phyloP scores from a whole-genome alignment of 2,888 invertebrate species.

The Endotricha flammealis region DNA sequence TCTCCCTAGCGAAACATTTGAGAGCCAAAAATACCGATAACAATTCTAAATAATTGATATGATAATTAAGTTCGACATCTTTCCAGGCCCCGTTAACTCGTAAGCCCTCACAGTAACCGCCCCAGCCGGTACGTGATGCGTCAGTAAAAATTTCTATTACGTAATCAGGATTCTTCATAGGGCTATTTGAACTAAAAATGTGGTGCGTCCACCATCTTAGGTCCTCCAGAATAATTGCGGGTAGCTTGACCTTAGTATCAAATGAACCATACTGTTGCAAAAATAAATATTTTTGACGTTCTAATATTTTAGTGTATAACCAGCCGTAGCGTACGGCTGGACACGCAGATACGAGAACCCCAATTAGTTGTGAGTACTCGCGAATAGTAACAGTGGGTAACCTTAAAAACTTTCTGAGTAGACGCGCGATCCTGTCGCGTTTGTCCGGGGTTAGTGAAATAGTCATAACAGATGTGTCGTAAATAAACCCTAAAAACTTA shows the following conservation, averaged over 20 bases:
- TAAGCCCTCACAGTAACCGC: neutral
- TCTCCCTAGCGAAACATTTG: neutral
- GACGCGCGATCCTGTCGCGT: neutral
- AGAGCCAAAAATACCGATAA: neutral
- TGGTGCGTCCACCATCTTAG: neutral
- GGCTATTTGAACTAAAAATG: neutral
- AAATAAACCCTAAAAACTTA: too few species aligned
- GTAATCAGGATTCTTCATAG: neutral
- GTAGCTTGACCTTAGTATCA: neutral
- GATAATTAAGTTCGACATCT: neutral
- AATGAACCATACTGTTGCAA: neutral
- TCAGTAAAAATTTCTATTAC: neutral
- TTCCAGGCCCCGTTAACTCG: neutral
- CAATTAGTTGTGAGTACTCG: constrained; percentile 3
- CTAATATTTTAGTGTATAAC: neutral
- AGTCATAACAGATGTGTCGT: too few species aligned
- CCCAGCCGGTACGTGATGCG: neutral
- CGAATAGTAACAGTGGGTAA: neutral
- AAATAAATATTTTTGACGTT: neutral
- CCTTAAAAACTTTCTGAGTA: neutral
- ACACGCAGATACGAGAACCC: constrained; percentile 1
- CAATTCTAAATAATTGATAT: constrained; percentile 3
- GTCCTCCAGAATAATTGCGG: neutral
- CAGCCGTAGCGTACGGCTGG: neutral
- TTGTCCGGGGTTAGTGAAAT: neutral